These are phyloP conservation scores for Lepidochitona cinerea DNA, from an alignment of 2,888 invertebrate species.

Conservation along the genomic window DNA sequence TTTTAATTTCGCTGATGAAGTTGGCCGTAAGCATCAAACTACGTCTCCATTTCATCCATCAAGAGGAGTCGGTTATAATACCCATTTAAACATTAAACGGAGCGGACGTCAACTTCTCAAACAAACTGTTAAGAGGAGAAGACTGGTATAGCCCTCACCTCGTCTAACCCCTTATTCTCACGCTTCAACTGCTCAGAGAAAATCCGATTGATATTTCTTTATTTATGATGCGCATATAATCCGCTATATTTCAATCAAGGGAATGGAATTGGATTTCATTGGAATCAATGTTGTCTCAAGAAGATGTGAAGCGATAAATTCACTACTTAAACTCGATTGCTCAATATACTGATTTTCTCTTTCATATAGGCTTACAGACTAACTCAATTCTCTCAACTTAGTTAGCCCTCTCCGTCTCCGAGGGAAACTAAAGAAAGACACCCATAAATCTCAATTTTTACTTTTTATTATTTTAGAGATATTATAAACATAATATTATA, in stretches of 20 bases:
- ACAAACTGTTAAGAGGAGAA: slow-evolving; percentile 1
- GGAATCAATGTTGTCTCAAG: neutral
- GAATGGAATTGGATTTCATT: slow-evolving; percentile 6
- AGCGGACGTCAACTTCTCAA: neutral
- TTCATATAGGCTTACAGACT: no score
- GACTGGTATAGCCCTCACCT: neutral
- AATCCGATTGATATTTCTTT: slow-evolving; percentile 6
- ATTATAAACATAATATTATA: no score
- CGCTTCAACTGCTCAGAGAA: neutral
- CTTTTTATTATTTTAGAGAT: no score
- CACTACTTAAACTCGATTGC: neutral
- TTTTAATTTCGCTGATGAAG: slow-evolving; percentile 8
- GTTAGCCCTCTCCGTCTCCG: no score
- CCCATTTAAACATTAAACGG: neutral
- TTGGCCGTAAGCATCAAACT: slow-evolving; percentile 3
- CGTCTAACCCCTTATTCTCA: neutral
- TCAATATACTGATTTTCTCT: slow-evolving; percentile 4
- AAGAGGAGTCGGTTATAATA: neutral
- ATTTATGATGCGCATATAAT: slow-evolving; percentile 8
- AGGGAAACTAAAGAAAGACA: no score
- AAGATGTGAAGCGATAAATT: neutral
- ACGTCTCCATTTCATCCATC: neutral
- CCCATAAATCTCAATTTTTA: no score
- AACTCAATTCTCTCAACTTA: no score
- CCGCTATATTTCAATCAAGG: slow-evolving; percentile 3